Percentiles rank a stretch among this genome's conserved stretches.
phyloP scores from a whole-genome alignment of 1,140 invertebrate species.

The Dinoponera quadriceps region DNA sequence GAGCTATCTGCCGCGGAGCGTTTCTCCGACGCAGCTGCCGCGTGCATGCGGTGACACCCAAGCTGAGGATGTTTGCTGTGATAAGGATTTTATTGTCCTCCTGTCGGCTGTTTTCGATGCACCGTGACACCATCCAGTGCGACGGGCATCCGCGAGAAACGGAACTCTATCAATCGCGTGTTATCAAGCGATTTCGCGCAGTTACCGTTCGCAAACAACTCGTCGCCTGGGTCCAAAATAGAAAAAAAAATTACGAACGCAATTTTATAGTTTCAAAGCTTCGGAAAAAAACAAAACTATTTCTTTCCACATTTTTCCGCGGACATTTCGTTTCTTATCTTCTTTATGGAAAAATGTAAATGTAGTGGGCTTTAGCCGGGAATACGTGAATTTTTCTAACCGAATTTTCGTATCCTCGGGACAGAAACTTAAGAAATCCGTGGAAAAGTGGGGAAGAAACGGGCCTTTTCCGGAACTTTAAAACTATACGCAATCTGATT shows the following conservation, averaged over 20 bases:
- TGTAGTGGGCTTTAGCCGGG: no score
- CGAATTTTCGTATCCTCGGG: no score
- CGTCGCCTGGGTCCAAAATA: neutral
- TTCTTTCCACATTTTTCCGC: no score
- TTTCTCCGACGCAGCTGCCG: constrained; percentile 67
- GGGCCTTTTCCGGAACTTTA: no score
- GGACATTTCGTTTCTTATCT: no score
- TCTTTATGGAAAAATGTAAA: no score
- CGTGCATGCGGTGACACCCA: constrained; percentile 60
- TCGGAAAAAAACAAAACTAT: no score
- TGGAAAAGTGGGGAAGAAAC: no score
- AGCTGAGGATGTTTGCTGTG: constrained; percentile 74
- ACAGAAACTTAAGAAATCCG: no score
- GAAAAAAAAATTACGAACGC: neutral
- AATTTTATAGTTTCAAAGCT: no score
- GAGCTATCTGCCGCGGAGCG: constrained; percentile 61
- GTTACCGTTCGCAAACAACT: neutral
- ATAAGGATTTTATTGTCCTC: constrained; percentile 76
- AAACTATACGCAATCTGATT: no score
- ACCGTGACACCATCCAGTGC: constrained; percentile 6
- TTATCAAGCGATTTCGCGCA: neutral
- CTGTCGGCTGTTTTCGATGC: constrained; percentile 70
- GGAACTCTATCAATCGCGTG: neutral
- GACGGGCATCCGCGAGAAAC: neutral
- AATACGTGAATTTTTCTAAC: no score